phyloP scores from a whole-genome alignment of 1,140 invertebrate species.

The Heliconius himera region DNA sequence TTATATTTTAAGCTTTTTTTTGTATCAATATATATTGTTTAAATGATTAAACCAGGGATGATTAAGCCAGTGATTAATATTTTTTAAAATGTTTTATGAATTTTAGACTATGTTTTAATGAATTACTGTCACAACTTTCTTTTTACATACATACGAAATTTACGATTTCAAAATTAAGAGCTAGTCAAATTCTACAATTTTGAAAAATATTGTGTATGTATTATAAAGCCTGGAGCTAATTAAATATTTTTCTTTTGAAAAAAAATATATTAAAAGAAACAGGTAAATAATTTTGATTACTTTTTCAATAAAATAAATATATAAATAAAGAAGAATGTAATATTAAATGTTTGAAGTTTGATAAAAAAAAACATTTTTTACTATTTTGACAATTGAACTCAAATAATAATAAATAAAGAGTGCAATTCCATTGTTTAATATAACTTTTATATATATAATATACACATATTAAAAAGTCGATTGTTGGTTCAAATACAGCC shows the following conservation, averaged over 20 bases:
- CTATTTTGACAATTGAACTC: neutral
- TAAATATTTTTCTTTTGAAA: neutral
- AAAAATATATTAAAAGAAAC: neutral
- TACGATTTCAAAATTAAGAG: neutral
- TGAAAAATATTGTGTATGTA: neutral
- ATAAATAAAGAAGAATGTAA: neutral
- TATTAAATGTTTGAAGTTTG: no score
- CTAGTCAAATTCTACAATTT: neutral
- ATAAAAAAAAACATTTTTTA: neutral
- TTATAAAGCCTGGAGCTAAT: neutral
- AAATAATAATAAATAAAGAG: neutral
- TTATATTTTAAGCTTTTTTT: constrained; percentile 20
- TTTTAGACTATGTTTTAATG: neutral
- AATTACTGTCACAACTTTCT: neutral
- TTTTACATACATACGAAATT: neutral
- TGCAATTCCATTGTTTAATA: neutral
- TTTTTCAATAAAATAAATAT: neutral
- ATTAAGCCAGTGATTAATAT: neutral
- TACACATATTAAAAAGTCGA: neutral
- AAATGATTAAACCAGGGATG: neutral
- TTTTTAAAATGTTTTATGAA: neutral
- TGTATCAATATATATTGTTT: neutral
- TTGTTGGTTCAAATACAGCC: neutral
- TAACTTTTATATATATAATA: neutral
- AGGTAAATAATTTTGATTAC: neutral